A percentile compares a stretch with the other conserved stretches of the same genome.
These are phyloP conservation scores for Timema cristinae DNA, from an alignment of 2,888 invertebrate genomes.

Conservation along the genomic window DNA sequence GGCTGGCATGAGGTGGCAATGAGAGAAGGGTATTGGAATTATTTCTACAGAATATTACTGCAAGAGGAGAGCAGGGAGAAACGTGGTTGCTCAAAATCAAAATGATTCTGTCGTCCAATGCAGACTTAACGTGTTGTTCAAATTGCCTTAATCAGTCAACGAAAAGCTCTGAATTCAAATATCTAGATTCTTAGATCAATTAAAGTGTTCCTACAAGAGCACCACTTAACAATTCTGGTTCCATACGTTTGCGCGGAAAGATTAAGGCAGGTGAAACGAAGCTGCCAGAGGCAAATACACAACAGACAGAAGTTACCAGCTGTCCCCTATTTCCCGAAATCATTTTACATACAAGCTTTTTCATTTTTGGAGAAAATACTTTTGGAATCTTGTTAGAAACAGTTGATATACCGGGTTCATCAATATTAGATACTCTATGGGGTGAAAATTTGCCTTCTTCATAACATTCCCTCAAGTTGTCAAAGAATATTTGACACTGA, in stretches of 20 bases:
- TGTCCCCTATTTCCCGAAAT: too few species aligned
- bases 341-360: too few species aligned
- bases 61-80: too few species aligned
- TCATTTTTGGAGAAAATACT: constrained; percentile 35
- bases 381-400: constrained; percentile 36
- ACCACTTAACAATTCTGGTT: too few species aligned
- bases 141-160: constrained; percentile 30
- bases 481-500: constrained; percentile 36
- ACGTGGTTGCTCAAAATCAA: constrained; percentile 31
- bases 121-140: constrained; percentile 25
- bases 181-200: constrained; percentile 30
- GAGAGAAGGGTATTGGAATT: too few species aligned
- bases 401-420: too few species aligned
- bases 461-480: constrained; percentile 34
- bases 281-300: constrained; percentile 31
- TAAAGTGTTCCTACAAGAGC: constrained; percentile 26
- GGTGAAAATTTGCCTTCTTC: too few species aligned
- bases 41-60: constrained; percentile 27
- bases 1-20: too few species aligned
- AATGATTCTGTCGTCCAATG: constrained; percentile 28
- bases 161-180: constrained; percentile 29
- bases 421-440: too few species aligned
- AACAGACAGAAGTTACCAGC: too few species aligned
- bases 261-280: constrained; percentile 30
- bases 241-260: constrained; percentile 30